phyloP scores from a whole-genome alignment of 2,888 invertebrate species.

The Harpalus rubripes region DNA sequence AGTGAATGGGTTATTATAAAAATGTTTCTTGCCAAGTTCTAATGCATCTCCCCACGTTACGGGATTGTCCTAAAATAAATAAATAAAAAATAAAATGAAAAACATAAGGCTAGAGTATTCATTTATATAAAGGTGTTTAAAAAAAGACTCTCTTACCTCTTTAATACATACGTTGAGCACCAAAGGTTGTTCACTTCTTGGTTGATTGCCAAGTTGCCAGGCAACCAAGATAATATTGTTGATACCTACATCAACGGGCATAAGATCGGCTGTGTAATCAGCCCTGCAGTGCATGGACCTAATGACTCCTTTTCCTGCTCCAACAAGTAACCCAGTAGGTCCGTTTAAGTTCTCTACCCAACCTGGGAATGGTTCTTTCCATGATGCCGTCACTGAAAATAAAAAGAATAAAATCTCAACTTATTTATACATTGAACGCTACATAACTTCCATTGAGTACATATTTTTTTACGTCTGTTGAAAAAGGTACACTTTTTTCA shows the following conservation, averaged over 20 bases:
- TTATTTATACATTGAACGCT: too few species aligned
- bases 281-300: conserved; percentile 89
- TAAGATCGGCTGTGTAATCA: conserved; percentile 82
- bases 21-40: conserved; percentile 81
- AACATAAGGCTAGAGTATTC: too few species aligned
- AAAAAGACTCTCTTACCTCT: conserved; percentile 70
- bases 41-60: conserved; percentile 92
- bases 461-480: too few species aligned
- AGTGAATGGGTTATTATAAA: conserved; percentile 87
- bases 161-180: conserved; percentile 74
- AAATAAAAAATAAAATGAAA: background rate
- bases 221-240: conserved; percentile 89
- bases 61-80: conserved; percentile 81
- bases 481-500: too few species aligned
- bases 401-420: too few species aligned
- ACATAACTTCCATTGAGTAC: too few species aligned
- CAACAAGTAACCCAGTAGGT: conserved; percentile 90
- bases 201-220: conserved; percentile 80
- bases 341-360: conserved; percentile 97
- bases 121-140: too few species aligned
- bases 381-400: conserved; percentile 84
- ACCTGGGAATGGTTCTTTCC: conserved; percentile 88
- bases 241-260: conserved; percentile 89
- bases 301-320: conserved; percentile 91
- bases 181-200: conserved; percentile 70